Evolutionary conservation across 1,140 invertebrate species (phyloP).

Genomic region (Lethocerus indicus): DNA sequence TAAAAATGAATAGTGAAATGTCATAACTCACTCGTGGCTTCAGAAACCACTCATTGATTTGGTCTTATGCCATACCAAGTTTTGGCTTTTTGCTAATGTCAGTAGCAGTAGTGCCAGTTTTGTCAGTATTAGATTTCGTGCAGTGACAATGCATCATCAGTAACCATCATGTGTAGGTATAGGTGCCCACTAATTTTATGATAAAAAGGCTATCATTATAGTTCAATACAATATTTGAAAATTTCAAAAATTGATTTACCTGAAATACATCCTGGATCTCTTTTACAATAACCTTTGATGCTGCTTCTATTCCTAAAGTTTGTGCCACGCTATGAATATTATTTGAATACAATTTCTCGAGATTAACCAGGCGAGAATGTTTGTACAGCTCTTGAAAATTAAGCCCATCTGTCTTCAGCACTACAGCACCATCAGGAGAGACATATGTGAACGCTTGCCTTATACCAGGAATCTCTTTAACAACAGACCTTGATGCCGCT

Average conservation of each 20-base stretch:
- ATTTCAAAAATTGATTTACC: constrained; percentile 16
- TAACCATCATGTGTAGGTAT: too few species aligned
- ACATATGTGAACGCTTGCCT: constrained; percentile 53
- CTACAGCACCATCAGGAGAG: constrained; percentile 25
- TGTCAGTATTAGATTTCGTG: too few species aligned
- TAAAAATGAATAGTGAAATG: too few species aligned
- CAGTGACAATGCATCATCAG: too few species aligned
- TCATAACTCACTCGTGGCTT: too few species aligned
- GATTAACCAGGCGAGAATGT: constrained; percentile 60
- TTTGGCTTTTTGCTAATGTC: background rate
- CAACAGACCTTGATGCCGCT: constrained; percentile 49
- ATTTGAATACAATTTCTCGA: constrained; percentile 81
- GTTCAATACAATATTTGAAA: background rate
- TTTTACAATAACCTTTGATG: constrained; percentile 65
- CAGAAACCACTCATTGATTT: too few species aligned
- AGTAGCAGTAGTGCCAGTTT: background rate
- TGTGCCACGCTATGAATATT: constrained; percentile 82
- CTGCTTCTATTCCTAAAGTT: constrained; percentile 93
- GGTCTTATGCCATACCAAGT: background rate
- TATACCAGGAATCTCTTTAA: constrained; percentile 57
- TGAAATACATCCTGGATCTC: constrained; percentile 29
- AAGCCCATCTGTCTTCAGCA: constrained; percentile 85
- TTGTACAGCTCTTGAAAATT: constrained; percentile 83
- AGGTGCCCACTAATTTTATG: too few species aligned
- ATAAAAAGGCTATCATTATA: too few species aligned